These are phyloP conservation scores for Danaus chrysippus DNA, from an alignment of 2,888 invertebrate species.

Conservation along the genomic window DNA sequence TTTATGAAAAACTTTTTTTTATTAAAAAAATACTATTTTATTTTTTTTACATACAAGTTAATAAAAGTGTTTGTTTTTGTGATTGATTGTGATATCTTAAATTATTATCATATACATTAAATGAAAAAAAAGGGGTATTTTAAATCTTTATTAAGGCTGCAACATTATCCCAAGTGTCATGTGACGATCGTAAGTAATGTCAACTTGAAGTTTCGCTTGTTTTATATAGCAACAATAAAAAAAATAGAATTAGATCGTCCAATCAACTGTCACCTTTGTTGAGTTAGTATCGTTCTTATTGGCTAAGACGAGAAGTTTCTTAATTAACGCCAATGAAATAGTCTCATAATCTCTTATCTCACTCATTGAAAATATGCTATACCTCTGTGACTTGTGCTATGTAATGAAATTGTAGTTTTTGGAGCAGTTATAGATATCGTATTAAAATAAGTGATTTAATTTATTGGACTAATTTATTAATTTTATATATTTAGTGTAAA, in stretches of 20 bases:
- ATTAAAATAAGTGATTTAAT: conserved; percentile 21
- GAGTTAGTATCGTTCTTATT: conserved; percentile 12
- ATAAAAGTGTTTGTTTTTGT: too few relatives aligned
- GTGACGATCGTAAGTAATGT: conserved; percentile 28
- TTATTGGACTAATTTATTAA: conserved; percentile 21
- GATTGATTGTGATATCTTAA: too few relatives aligned
- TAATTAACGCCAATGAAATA: conserved; percentile 22
- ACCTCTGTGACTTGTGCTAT: conserved; percentile 16
- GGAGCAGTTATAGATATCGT: conserved; percentile 15
- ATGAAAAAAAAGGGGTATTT: not conserved
- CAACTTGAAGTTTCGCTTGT: conserved; percentile 25
- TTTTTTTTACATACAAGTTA: too few relatives aligned
- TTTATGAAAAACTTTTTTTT: too few relatives aligned
- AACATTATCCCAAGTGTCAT: conserved; percentile 25
- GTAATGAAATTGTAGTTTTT: conserved; percentile 19
- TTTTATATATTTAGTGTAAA: conserved; percentile 7
- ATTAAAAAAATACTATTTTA: too few relatives aligned
- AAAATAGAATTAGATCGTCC: not conserved
- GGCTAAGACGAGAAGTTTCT: not conserved
- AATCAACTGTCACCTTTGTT: not conserved
- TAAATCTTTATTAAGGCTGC: conserved; percentile 10
- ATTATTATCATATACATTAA: not conserved
- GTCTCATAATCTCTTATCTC: not conserved
- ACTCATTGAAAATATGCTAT: conserved; percentile 8
- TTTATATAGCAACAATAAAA: conserved; percentile 13